phyloP scores from a whole-genome alignment of 2,888 invertebrate genomes.

The Helleia helle region DNA sequence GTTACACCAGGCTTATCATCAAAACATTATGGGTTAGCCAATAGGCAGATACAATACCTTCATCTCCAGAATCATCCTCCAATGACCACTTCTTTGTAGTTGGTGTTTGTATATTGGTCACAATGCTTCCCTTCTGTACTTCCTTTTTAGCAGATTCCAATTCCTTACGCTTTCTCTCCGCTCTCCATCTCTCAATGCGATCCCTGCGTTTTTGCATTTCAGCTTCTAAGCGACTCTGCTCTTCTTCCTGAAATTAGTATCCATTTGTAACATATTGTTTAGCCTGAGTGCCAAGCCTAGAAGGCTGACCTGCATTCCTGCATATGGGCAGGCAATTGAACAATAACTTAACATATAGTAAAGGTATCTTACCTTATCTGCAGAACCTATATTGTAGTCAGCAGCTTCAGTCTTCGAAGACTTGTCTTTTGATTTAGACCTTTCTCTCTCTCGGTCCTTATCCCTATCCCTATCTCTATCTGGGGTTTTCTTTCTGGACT shows the following conservation, averaged over 20 bases:
- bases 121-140: slow-evolving; percentile 76
- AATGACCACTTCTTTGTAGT: slow-evolving; percentile 92
- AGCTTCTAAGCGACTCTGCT: slow-evolving; percentile 89
- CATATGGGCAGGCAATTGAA: no score
- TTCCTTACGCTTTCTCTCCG: slow-evolving; percentile 92
- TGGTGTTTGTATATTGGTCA: slow-evolving; percentile 74
- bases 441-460: slow-evolving; percentile 50
- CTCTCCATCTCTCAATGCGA: slow-evolving; percentile 96
- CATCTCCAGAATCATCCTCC: slow-evolving; percentile 96
- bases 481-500: slow-evolving; percentile 69
- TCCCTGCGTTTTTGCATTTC: slow-evolving; percentile 98
- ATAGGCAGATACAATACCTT: slow-evolving; percentile 64
- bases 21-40: not conserved
- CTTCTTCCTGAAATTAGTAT: slow-evolving; percentile 85
- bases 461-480: slow-evolving; percentile 56
- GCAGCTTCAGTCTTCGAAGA: slow-evolving; percentile 72
- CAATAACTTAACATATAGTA: no score
- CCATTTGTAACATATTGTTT: no score
- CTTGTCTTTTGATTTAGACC: slow-evolving; percentile 74
- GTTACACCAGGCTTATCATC: no score
- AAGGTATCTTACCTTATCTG: slow-evolving; percentile 85
- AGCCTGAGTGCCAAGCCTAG: no score
- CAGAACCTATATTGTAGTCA: slow-evolving; percentile 81
- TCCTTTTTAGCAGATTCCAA: slow-evolving; percentile 86
- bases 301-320: no score